These are phyloP conservation scores for Caenorhabditis parvicauda DNA, from an alignment of 2,888 invertebrate genomes.

Conservation along the genomic window DNA sequence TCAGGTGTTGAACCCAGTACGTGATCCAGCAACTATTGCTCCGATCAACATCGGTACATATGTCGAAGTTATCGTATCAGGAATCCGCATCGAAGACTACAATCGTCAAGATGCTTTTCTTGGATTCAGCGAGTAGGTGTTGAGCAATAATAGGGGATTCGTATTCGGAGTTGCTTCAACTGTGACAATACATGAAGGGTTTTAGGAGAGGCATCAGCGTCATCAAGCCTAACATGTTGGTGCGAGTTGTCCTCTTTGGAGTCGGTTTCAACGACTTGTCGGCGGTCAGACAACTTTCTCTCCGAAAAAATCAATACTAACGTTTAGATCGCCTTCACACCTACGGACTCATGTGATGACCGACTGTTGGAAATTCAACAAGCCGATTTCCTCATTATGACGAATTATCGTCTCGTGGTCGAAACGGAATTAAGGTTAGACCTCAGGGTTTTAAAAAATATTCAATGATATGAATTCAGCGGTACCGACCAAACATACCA, in stretches of 20 bases:
- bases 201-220: constrained; percentile 13
- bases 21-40: no score
- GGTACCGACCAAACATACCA: no score
- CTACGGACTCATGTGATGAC: constrained; percentile 14
- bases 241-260: constrained; percentile 16
- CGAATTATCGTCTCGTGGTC: constrained; percentile 4
- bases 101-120: constrained; percentile 9
- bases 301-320: background rate
- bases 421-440: constrained; percentile 3
- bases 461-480: no score
- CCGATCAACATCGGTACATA: no score
- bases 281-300: no score
- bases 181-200: background rate
- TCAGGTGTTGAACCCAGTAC: no score
- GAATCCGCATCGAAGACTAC: constrained; percentile 9
- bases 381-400: constrained; percentile 16
- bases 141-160: background rate
- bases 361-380: constrained; percentile 10
- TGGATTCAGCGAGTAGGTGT: constrained; percentile 12
- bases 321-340: constrained; percentile 12
- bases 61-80: constrained; percentile 10
- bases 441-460: no score
- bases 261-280: constrained; percentile 13
- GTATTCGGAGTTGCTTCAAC: no score
- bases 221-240: constrained; percentile 7